Base-by-base conservation (phyloP, 2,888 invertebrate species). In the Phaedon cochleariae region DNA sequence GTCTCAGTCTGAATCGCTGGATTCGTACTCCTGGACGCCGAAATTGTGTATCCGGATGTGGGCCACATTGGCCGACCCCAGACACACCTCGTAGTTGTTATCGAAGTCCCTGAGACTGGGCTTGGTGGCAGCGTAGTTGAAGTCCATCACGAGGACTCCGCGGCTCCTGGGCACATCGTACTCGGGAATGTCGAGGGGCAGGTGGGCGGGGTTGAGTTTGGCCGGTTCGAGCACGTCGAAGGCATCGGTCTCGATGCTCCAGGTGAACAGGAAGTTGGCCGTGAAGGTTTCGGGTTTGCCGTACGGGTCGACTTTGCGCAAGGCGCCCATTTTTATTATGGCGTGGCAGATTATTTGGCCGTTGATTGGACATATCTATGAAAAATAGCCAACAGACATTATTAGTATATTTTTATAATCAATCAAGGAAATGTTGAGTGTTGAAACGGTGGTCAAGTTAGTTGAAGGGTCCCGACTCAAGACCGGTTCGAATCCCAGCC, bases 311-410 rank as follows among this genome's bases (percentile, higher is more conserved):
- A 74, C 70, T 64, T 76, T 74, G 46, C 70, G 68, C 59, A 80
- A 68, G 26, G 83, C 84, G 71, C 82, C 82, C 63, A 84, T 82
- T 77, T 82, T 83, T 72, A 84, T 83, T 74, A 81, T 81, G 72
- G 83, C 83, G 70, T 82, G 81, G 70, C 84, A 83, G 48, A 83
- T 74, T 62, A 84, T 82, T 72, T 82, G 80, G 41, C 84, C 84
- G 73, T 81, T 81, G 60, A 84, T 68, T 49, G 84, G 84, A 76
- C 84, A 84, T 68, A 84, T 77, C 84, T 84, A 58, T 15, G 79
- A 79, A 67, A 29, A 62, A 71, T n/a, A 59, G n/a, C n/a, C n/a
- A n/a, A n/a, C n/a, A n/a, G n/a, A n/a, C n/a, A n/a, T n/a, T n/a
- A n/a, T n/a, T n/a, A n/a, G n/a, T n/a, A n/a, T n/a, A n/a, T n/a